Conservation (phyloP, 2,797 vertebrate genomes). For the Eulemur coronatus region DNA sequence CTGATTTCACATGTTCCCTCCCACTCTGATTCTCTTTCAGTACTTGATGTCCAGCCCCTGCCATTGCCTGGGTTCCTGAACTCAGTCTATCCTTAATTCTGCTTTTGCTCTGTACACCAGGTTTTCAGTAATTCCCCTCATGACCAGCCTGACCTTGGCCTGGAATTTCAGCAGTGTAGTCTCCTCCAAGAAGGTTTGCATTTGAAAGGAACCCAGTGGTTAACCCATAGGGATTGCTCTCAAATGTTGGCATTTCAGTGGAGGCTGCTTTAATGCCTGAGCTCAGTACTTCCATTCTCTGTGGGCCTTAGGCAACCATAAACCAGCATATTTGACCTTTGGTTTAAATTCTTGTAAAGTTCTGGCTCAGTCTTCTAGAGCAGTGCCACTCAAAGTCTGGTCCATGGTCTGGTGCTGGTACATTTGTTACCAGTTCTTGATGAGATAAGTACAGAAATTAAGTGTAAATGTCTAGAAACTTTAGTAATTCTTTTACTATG, state of each 20-base stretch:
- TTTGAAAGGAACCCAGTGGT: background rate
- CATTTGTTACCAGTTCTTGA: background rate
- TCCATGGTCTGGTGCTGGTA: background rate
- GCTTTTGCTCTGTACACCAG: background rate
- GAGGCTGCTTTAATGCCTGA: background rate
- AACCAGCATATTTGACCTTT: background rate
- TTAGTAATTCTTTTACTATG: background rate
- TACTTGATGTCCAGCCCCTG: background rate
- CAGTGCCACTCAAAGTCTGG: background rate
- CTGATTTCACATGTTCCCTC: background rate
- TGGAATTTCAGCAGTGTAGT: background rate
- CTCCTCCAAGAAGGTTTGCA: background rate
- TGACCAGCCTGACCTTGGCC: background rate
- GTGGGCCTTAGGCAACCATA: background rate
- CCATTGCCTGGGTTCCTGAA: background rate
- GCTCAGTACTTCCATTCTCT: background rate
- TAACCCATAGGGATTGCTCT: background rate
- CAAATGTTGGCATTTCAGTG: background rate
- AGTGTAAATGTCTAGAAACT: background rate
- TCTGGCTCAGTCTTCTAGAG: background rate
- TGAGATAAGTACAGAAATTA: background rate
- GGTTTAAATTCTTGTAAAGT: background rate
- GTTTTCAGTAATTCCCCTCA: background rate
- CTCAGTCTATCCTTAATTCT: background rate
- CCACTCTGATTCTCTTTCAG: background rate